These are phyloP conservation scores for Malurus cyaneus DNA, from an alignment of 2,113 vertebrate genomes.

Conservation along the genomic window DNA sequence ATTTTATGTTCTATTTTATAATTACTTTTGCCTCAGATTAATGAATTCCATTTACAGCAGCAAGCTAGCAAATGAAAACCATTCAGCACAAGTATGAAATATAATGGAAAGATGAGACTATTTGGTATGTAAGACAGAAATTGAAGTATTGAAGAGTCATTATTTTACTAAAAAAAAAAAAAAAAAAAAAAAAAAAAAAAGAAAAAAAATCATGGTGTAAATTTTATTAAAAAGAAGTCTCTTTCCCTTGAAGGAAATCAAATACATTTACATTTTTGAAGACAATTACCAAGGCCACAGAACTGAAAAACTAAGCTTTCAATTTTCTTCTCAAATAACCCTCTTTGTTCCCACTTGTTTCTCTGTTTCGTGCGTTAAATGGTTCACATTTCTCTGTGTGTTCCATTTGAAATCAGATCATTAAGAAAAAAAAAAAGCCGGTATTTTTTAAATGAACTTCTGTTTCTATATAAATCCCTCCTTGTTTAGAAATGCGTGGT, in stretches of 20 bases:
- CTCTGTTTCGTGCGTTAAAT: neutral
- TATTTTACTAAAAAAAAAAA: too few species aligned
- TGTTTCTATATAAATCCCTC: neutral
- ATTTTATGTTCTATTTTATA: slow-evolving; percentile 64
- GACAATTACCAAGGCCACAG: slow-evolving; percentile 13
- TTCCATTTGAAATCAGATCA: neutral
- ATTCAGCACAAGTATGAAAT: slow-evolving; percentile 23
- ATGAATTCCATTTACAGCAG: slow-evolving; percentile 62
- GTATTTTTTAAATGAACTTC: neutral
- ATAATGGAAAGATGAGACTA: slow-evolving; percentile 34
- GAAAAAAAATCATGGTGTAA: neutral
- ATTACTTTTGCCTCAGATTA: slow-evolving; percentile 65
- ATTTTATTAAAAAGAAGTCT: neutral
- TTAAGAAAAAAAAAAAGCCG: neutral
- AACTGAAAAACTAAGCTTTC: slow-evolving; percentile 1
- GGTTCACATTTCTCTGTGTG: neutral
- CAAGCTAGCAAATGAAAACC: slow-evolving; percentile 46
- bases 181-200: too few species aligned
- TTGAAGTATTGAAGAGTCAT: neutral
- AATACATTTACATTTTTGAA: slow-evolving; percentile 7
- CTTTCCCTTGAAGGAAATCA: neutral
- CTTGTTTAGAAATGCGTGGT: neutral
- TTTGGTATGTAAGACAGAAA: neutral
- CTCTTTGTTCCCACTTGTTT: neutral
- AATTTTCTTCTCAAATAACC: neutral